phyloP scores from a whole-genome alignment of 2,113 vertebrate species.

The Serinus canaria region DNA sequence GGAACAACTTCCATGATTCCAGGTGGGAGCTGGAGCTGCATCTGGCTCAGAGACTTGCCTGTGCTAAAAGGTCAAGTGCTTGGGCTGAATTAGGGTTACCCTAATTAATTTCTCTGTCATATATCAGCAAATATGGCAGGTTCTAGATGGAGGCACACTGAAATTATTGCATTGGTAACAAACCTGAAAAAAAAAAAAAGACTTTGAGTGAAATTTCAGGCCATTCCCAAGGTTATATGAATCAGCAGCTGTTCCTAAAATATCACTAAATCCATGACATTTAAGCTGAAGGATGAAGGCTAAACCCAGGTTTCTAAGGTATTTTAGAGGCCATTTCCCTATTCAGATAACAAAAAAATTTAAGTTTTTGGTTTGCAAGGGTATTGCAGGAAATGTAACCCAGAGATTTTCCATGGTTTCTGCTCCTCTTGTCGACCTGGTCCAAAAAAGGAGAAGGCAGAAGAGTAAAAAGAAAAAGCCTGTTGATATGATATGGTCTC shows the following conservation, averaged over 20 bases:
- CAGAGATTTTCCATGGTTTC: not conserved
- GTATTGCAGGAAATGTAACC: not conserved
- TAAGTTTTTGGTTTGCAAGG: not conserved
- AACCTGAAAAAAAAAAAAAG: not conserved
- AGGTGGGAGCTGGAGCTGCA: too few species aligned
- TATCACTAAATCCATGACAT: not conserved
- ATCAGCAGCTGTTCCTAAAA: not conserved
- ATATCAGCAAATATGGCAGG: not conserved
- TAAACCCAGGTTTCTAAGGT: not conserved
- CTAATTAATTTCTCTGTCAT: not conserved
- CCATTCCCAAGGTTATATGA: not conserved
- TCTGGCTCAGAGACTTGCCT: not conserved
- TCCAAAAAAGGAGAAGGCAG: not conserved
- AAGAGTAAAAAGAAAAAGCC: not conserved
- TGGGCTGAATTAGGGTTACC: not conserved
- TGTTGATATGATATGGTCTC: constrained; percentile 18
- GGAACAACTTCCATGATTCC: rapidly evolving
- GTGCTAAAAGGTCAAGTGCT: not conserved
- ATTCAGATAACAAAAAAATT: not conserved
- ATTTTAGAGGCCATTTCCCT: not conserved
- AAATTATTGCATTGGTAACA: not conserved
- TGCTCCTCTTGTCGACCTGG: not conserved
- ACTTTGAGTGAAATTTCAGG: not conserved
- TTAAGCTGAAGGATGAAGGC: not conserved
- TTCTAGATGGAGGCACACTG: rapidly evolving